These are phyloP conservation scores for Dreissena rostriformis DNA, from an alignment of 1,140 invertebrate genomes.

Conservation along the genomic window DNA sequence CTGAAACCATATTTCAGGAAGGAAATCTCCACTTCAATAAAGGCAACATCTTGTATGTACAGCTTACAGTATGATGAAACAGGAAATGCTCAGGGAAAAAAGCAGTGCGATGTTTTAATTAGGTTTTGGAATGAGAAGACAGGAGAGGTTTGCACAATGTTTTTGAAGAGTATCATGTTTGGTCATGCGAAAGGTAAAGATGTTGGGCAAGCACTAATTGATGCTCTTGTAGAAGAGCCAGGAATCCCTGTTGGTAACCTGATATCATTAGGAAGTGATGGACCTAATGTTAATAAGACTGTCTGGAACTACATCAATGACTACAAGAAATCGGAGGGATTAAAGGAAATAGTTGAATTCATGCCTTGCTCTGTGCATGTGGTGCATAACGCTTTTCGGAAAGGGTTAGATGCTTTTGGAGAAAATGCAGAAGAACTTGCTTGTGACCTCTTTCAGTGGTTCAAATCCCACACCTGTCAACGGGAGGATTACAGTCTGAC, in stretches of 20 bases:
- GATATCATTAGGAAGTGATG: background rate
- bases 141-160: background rate
- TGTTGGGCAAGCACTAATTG: constrained; percentile 9
- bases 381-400: constrained; percentile 27
- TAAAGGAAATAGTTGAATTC: background rate
- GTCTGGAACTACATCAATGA: constrained; percentile 6
- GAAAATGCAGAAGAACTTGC: background rate
- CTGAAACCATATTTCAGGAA: constrained; percentile 6
- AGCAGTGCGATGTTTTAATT: constrained; percentile 34
- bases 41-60: background rate
- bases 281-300: background rate
- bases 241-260: too few relatives aligned
- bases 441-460: background rate
- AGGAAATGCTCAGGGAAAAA: constrained; percentile 36
- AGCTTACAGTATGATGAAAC: constrained; percentile 43
- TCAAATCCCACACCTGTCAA: background rate
- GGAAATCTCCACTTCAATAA: background rate
- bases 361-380: constrained; percentile 27
- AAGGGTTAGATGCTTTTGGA: background rate
- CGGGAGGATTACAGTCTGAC: constrained; percentile 1
- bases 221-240: background rate
- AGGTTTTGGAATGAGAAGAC: constrained; percentile 9
- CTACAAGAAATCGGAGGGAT: background rate
- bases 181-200: constrained; percentile 42
- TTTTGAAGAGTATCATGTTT: constrained; percentile 36